Conservation (phyloP, 1,140 invertebrate species). For the Lordiphosa clarofinis region DNA sequence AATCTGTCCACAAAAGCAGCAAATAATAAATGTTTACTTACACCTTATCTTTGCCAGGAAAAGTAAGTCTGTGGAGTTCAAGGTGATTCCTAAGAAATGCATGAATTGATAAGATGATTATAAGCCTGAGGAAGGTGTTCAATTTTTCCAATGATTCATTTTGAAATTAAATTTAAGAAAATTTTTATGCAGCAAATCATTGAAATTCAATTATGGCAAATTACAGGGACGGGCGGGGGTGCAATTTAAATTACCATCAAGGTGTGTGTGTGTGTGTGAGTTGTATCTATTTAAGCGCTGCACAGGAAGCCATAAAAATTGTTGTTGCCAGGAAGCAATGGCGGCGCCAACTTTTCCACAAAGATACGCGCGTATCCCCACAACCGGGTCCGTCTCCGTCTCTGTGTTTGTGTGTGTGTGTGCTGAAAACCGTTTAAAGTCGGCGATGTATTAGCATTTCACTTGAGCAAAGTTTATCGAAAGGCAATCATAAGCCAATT, state of each 20-base stretch:
- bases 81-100: too few relatives aligned
- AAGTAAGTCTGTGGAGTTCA: too few relatives aligned
- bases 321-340: slow-evolving; percentile 46
- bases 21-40: too few relatives aligned
- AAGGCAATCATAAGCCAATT: slow-evolving; percentile 63
- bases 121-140: too few relatives aligned
- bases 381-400: not conserved
- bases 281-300: slow-evolving; percentile 50
- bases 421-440: slow-evolving; percentile 44
- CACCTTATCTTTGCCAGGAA: too few relatives aligned
- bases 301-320: slow-evolving; percentile 66
- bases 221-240: slow-evolving; percentile 28
- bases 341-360: slow-evolving; percentile 42
- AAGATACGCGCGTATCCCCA: slow-evolving; percentile 29
- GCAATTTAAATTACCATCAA: slow-evolving; percentile 62
- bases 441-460: slow-evolving; percentile 53
- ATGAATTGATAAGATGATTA: too few relatives aligned
- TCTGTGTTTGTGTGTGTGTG: slow-evolving; percentile 11
- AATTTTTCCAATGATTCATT: slow-evolving; percentile 1
- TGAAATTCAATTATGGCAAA: slow-evolving; percentile 63
- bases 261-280: slow-evolving; percentile 6
- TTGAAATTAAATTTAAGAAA: slow-evolving; percentile 13
- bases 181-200: slow-evolving; percentile 43
- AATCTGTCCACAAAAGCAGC: too few relatives aligned
- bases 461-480: slow-evolving; percentile 53